Base-by-base conservation (phyloP, 2,797 vertebrate species). In the Hypotaenidia okinawae region DNA sequence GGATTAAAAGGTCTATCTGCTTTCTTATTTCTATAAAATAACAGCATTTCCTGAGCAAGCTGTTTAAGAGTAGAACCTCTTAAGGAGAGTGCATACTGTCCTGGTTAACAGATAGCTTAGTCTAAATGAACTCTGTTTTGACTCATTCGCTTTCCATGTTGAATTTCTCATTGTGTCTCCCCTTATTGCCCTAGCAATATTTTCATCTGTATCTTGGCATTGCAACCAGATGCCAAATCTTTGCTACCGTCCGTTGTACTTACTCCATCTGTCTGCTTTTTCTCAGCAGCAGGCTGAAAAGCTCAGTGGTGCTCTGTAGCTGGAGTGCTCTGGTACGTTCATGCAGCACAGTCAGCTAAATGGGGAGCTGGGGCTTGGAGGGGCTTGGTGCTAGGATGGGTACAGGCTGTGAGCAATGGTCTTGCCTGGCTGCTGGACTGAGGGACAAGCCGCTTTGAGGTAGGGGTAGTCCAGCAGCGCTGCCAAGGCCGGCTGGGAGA, bases 341-440 rank as follows among this genome's bases (percentile, higher is more conserved):
- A 2, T 2, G 2, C 10, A 70, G 13, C 24, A 33, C 37, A 35
- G 2, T n/a, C 7, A 15, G 37, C 19, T 25, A 2, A 17, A 11
- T 7, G 25, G 16, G 23, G 10, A 85, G 37, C 14, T 13, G 8
- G 8, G 22, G 49, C 2, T 19, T 73, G 61, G 28, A 72, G n/a
- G 11, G 32, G 8, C 13, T 59, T 35, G 13, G 27, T 63, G 54
- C 47, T 73, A 7, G 35, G 52, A 17, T 66, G n/a, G 15, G 22
- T 32, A 12, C 6, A 27, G 51, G 16, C 24, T 33, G 15, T 41
- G 30, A 88, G n/a, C 16, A 57, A 12, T 5, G 7, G 17, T 30
- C 37, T 62, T 47, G 37, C 17, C 45, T 76, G 32, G 18, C 10
- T 55, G 27, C 10, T 69, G 24, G 11, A 11, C 2, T 32, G 8